Evolutionary conservation across 2,113 vertebrate species (phyloP).

Genomic region (Sorex fumeus): DNA sequence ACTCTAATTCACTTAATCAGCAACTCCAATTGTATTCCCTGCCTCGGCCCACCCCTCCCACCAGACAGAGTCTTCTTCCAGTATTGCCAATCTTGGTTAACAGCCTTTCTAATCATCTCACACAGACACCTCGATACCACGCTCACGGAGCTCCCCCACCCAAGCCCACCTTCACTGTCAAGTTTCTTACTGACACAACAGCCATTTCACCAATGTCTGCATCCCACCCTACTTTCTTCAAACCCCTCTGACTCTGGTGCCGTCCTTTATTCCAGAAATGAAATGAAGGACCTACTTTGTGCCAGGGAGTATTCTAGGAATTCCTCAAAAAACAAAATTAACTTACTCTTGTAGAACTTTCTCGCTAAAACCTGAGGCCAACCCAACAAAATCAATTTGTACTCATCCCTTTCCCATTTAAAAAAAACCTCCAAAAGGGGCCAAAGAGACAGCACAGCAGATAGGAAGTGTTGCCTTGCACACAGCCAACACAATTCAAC

Average conservation of each 20-base stretch:
- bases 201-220: neutral
- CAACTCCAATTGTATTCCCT: neutral
- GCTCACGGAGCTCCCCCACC: neutral
- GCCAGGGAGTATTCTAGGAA: conserved; percentile 36
- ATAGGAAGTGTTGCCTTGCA: too few species aligned
- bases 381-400: conserved; percentile 11
- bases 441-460: too few species aligned
- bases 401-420: neutral
- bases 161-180: neutral
- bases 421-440: conserved; percentile 42
- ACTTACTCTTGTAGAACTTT: conserved; percentile 19
- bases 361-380: neutral
- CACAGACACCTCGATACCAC: neutral
- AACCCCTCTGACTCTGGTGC: neutral
- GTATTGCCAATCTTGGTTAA: neutral
- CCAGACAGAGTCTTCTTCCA: neutral
- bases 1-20: neutral
- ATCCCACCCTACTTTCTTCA: conserved; percentile 18
- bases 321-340: conserved; percentile 31
- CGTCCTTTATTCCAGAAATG: conserved; percentile 53
- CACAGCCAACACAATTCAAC: too few species aligned
- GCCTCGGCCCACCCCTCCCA: neutral
- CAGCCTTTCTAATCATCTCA: conserved; percentile 1
- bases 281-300: neutral
- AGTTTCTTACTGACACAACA: neutral